Evolutionary conservation across 2,888 invertebrate genomes (phyloP), one percentile per base, ranked within the genome.

Genomic region (Lasioglossum malachurum): DNA sequence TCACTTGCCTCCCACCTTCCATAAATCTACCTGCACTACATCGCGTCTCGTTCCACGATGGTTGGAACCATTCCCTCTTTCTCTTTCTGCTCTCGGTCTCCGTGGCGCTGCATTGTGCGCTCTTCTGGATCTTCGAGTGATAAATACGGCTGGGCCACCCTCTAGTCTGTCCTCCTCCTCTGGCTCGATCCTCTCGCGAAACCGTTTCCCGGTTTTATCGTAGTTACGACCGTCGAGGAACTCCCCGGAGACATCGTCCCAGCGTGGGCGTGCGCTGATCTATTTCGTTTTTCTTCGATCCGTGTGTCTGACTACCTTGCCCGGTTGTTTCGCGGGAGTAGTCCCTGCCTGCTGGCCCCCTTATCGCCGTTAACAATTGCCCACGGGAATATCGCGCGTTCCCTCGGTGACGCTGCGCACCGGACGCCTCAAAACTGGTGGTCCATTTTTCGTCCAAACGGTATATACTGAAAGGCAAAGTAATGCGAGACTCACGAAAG

Each of bases 21-120:
- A 94, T 94, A 94, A 94, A 94, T 94, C 94, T 94, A 94, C 94
- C 93, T 93, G 93, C 92, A 87, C 92, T 89, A 91, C 92, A 88
- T 91, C 89, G 92, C 91, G 92, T 93, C 92, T 92, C 92, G 91
- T 90, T 92, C 89, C 89, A 64, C 84, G 90, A 84, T 53, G n/a
- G 53, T 53, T 76, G 78, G 67, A 88, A 87, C 84, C 80, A 86
- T 82, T 75, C 76, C 46, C 88, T 89, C 87, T 72, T 75, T 87
- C 83, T 84, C 76, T 73, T 31, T 88, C 87, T 88, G 27, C 60
- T 67, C 67, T 35, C 35, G 35, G 44, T 53, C 60, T 75, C 7
- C 19, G 80, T 78, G 79, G 88, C 67, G 75, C 88, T 64, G 91
- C 83, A 90, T 91, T 91, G 89, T 89, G 86, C 87, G 90, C 83